Conservation (phyloP, 2,797 vertebrate genomes). For the Neomorphus geoffroyi region DNA sequence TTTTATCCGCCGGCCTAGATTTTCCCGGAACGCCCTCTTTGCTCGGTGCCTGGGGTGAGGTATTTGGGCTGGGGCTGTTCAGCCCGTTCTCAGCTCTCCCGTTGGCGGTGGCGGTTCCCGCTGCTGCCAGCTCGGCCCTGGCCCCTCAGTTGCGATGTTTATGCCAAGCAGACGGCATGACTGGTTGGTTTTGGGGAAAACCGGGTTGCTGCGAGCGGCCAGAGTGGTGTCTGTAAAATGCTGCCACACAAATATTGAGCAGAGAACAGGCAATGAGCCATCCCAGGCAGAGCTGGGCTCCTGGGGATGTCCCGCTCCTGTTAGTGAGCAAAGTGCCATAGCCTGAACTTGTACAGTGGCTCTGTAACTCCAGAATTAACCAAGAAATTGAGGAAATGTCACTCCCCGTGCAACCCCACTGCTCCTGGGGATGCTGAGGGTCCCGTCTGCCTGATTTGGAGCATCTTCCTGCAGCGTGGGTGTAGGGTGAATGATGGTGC, state of each 20-base stretch:
- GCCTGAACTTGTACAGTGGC: fast-evolving
- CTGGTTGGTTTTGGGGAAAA: background rate
- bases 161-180: background rate
- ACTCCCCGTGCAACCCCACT: background rate
- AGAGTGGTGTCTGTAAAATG: background rate
- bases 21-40: background rate
- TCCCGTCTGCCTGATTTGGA: fast-evolving
- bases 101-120: background rate
- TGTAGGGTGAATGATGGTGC: fast-evolving
- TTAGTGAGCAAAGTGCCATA: fast-evolving
- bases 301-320: background rate
- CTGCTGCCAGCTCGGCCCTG: background rate
- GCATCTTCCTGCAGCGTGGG: fast-evolving
- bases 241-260: background rate
- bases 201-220: background rate
- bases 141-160: background rate
- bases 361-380: background rate
- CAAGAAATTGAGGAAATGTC: background rate
- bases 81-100: background rate
- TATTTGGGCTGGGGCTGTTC: background rate
- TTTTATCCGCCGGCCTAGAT: background rate
- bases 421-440: fast-evolving
- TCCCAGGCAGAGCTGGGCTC: background rate
- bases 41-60: background rate
- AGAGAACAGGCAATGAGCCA: fast-evolving